Evolutionary conservation across 2,888 invertebrate genomes (phyloP).

Genomic region (Tipula unca): DNA sequence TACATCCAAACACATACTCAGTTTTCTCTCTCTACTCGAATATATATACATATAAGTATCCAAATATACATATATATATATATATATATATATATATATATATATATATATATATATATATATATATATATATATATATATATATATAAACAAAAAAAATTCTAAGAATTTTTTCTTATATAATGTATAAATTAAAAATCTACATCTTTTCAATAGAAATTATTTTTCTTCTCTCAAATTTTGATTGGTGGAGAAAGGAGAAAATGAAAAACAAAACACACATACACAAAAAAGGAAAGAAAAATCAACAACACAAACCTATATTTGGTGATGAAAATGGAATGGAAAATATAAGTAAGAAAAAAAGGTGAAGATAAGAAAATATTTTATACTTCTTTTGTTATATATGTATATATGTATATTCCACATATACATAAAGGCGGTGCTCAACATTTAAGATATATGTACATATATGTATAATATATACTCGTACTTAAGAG

Average conservation of each 20-base stretch:
- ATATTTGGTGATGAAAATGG: not conserved
- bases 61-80: not conserved
- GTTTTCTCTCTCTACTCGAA: not conserved
- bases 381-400: not conserved
- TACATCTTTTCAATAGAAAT: not conserved
- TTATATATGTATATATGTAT: not conserved
- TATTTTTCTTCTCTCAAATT: slow-evolving; percentile 4
- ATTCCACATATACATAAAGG: not conserved
- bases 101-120: not conserved
- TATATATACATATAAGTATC: not conserved
- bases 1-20: not conserved
- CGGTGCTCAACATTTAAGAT: not conserved
- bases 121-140: not conserved
- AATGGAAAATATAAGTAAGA: not conserved
- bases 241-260: not conserved
- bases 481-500: not conserved
- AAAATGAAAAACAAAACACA: not conserved
- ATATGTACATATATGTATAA: not conserved
- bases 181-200: slow-evolving; percentile 8
- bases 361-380: not conserved
- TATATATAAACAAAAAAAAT: not conserved
- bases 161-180: not conserved
- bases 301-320: not conserved
- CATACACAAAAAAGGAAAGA: not conserved
- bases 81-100: not conserved